Base-by-base conservation (phyloP, 2,888 invertebrate genomes). In the Dyspetes luteomarginatus region DNA sequence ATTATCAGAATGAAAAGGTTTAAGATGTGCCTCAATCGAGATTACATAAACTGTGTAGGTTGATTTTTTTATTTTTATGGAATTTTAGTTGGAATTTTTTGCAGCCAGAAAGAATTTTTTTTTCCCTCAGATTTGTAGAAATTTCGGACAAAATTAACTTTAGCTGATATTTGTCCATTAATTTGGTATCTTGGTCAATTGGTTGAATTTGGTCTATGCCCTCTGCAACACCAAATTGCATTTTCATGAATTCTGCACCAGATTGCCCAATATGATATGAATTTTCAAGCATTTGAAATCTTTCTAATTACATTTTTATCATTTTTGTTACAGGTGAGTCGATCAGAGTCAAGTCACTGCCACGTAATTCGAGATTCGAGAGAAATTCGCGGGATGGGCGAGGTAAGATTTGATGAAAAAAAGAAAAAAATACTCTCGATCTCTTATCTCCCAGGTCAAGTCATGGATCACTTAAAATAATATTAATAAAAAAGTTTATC, bases 301-400 rank as follows among this genome's bases (percentile, higher is more conserved):
- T 4, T 36, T 12, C n/a, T 55, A 48, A 28, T 36, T 30, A 26
- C 45, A 9, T 17, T 67, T 48, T 78, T 48, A 22, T 30, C 4
- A 22, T 60, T 76, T 36, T 68, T 85, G 83, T 90, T 90, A 0
- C 89, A 91, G 90, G 91, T 91, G 90, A 91, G 90, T 90, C 85
- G 3, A 89, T 88, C 64, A 73, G 74, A 85, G 81, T 86, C 82
- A 88, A 87, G 77, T 85, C 85, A 68, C 67, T 87, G 72, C 83
- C 87, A 9, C 88, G 86, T 84, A 83, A 76, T 84, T 81, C 84
- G 67, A 83, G 76, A 82, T 75, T 78, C 74, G 76, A 65, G 58
- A 73, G 58, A 69, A 52, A 43, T 45, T 64, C 48, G 48, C 58
- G 64, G 24, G 67, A 78, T 48, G 43, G 7, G 50, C 52, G 75